Evolutionary conservation across 2,888 invertebrate genomes (phyloP), one percentile per base, ranked within the genome.

Genomic region (Melanostoma scalare): DNA sequence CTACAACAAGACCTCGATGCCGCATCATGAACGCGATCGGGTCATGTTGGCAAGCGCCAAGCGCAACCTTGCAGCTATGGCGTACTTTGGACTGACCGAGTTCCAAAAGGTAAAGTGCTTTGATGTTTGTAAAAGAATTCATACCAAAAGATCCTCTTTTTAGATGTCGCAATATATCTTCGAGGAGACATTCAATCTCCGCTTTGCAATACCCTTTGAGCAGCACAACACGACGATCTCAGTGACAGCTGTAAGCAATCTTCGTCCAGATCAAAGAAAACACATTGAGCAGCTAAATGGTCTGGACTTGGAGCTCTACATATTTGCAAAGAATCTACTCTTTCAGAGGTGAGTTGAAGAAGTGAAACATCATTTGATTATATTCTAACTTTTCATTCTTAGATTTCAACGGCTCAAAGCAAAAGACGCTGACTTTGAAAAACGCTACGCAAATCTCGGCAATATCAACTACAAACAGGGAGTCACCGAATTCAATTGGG

Each of bases 11-110:
- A 94, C 95, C 60, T 93, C 94, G 86, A 94, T 96, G 92, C 93
- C 95, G 61, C 92, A 93, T 61, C 92, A 93, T 8, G 96, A 97
- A 88, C 93, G 96, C 44, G 96, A 97, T 89, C 93, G 95, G 68
- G 95, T 98, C 58, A 95, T 99, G 94, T 92, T 99, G 85, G 96
- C 96, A 42, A 98, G 98, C 89, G 99, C 99, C 68, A 99, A 99
- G 92, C 94, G 95, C 86, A 99, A 99, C 92, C 93, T 99, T 75
- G 95, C 96, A 82, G 95, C 96, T 60, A 97, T 99, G 97, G 96
- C 99, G 68, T 99, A 97, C 92, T 99, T 99, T 91, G 99, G 99
- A 86, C 94, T 99, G 85, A 98, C 98, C 5, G 99, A 99, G 92
- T 95, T 94, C 92, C 99, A 99, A 92, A 96, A 96, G 93, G 85